Base-by-base conservation (phyloP, 2,888 invertebrate species). In the Leistus spinibarbis region DNA sequence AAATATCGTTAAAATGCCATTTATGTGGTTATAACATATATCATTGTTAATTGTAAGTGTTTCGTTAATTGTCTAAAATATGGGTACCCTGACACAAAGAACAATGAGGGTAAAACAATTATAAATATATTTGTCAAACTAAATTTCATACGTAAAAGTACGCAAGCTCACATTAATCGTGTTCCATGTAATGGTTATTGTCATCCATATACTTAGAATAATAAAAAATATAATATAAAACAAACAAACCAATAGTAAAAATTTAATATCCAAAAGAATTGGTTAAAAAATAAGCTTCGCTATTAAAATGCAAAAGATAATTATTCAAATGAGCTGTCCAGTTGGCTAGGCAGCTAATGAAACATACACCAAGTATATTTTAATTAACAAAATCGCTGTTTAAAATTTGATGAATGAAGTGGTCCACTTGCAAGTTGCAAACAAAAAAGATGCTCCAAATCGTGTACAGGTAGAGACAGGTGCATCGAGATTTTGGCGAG, bases 371-470 rank as follows among this genome's bases (percentile, higher is more conserved):
- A 40, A 40, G 4, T 60, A 22, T 4, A 13, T 60, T 60, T 60
- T 19, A 20, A 22, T 20, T 60, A 54, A 54, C n/a, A 54, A 20
- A 22, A 16, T 60, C 60, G 13, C 22, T 9, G 22, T 60, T 57
- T 60, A 16, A 16, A 60, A 22, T 19, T 60, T 60, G 22, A 60
- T 60, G 60, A 60, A 60, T 60, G 60, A 22, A n/a, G n/a, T n/a
- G n/a, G n/a, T n/a, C n/a, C n/a, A n/a, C n/a, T n/a, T n/a, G n/a
- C n/a, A n/a, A n/a, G n/a, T n/a, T n/a, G n/a, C n/a, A 40, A 10
- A 40, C 13, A 40, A 40, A 40, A 40, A 40, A 40, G 40, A 40
- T 40, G 40, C 13, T 40, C 40, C 40, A 40, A 7, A 40, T n/a
- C 40, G 40, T n/a, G n/a, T 54, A 17, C 17, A 16, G 54, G 2